Conservation (phyloP, 1,140 invertebrate species). For the Drosophila setifemur region DNA sequence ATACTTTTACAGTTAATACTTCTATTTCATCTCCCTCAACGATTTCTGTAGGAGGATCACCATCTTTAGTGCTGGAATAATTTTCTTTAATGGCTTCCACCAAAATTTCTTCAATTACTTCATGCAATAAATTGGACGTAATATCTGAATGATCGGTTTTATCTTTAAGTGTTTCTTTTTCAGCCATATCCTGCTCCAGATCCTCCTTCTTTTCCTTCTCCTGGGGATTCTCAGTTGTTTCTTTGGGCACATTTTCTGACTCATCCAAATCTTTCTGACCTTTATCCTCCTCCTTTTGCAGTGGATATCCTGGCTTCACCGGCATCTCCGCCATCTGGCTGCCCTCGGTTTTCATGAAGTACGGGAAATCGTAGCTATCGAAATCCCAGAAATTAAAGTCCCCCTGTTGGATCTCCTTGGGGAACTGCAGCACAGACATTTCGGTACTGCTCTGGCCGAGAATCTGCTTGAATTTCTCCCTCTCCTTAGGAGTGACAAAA, state of each 20-base stretch:
- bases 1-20: too few species aligned
- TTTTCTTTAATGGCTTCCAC: too few species aligned
- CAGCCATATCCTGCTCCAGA: neutral
- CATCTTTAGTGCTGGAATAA: too few species aligned
- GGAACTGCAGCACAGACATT: conserved; percentile 84
- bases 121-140: too few species aligned
- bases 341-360: conserved; percentile 14
- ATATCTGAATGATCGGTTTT: too few species aligned
- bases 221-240: too few species aligned
- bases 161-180: too few species aligned
- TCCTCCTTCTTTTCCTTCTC: too few species aligned
- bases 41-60: too few species aligned
- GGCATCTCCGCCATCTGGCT: neutral
- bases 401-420: conserved; percentile 45
- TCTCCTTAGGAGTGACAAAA: conserved; percentile 85
- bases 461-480: conserved; percentile 85
- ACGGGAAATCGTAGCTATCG: conserved; percentile 46
- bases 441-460: conserved; percentile 83
- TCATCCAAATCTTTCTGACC: neutral
- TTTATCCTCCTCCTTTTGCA: neutral
- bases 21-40: too few species aligned
- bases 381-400: conserved; percentile 61
- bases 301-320: too few species aligned
- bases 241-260: neutral
- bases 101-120: too few species aligned